A percentile compares a stretch with the other conserved stretches of the same genome.
Conservation (phyloP, 1,140 invertebrate species). For the Macrotrachela quadricornifera region DNA sequence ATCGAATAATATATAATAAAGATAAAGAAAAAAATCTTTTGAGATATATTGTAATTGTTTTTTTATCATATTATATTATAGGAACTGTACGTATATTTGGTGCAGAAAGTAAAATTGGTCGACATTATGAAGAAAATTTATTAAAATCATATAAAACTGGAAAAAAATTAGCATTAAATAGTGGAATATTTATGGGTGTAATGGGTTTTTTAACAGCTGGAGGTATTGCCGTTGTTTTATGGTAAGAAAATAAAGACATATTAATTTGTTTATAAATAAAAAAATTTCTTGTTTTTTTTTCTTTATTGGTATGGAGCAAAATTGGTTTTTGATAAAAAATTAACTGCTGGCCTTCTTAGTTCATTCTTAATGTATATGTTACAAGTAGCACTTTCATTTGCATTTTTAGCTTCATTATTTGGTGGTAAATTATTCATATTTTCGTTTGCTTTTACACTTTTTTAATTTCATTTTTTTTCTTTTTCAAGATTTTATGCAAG, state of each 20-base stretch:
- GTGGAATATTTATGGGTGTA: slow-evolving; percentile 16
- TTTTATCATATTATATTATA: no score
- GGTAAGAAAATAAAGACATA: slow-evolving; percentile 9
- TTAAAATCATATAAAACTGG: slow-evolving; percentile 21
- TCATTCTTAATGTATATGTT: slow-evolving; percentile 26
- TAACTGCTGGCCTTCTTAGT: slow-evolving; percentile 20
- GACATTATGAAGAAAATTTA: slow-evolving; percentile 17
- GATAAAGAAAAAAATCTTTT: no score
- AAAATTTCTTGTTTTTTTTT: no score
- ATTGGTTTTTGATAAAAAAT: slow-evolving; percentile 20
- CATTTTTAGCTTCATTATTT: no score
- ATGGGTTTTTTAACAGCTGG: slow-evolving; percentile 19
- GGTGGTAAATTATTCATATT: no score
- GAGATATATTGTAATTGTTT: no score
- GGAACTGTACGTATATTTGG: slow-evolving; percentile 23
- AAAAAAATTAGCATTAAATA: slow-evolving; percentile 18
- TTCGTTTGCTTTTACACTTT: background rate
- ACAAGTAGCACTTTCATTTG: slow-evolving; percentile 19
- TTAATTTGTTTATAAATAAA: no score
- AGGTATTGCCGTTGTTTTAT: slow-evolving; percentile 19
- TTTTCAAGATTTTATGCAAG: slow-evolving; percentile 30
- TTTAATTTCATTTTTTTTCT: slow-evolving; percentile 23
- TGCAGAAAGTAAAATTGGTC: slow-evolving; percentile 16
- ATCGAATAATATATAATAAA: no score
- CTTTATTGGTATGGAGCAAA: slow-evolving; percentile 21